phyloP scores from a whole-genome alignment of 2,113 vertebrate genomes.

The Melanerpes aurifrons region DNA sequence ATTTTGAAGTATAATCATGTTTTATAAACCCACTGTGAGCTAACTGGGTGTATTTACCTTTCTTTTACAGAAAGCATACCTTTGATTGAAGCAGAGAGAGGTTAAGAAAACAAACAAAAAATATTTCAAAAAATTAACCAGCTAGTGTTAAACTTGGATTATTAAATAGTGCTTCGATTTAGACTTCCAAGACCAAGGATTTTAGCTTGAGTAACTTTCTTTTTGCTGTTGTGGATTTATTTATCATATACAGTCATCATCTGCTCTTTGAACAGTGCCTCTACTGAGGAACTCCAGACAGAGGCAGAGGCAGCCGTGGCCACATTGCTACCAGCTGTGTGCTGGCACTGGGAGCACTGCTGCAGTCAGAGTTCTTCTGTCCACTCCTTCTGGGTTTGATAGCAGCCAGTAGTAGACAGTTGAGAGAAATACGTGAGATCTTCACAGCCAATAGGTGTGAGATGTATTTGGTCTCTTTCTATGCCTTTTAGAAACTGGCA shows the following conservation, averaged over 20 bases:
- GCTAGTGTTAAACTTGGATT: not conserved
- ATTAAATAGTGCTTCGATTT: not conserved
- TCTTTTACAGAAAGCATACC: not conserved
- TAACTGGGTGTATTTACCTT: not conserved
- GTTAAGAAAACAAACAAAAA: not conserved
- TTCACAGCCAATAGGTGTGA: not conserved
- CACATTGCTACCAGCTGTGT: fast-evolving
- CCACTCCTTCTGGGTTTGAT: fast-evolving
- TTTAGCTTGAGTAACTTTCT: not conserved
- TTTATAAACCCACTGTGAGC: not conserved
- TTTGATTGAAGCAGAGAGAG: not conserved
- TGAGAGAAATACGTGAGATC: not conserved
- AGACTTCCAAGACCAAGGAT: not conserved
- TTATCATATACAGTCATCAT: not conserved
- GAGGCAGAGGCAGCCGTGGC: not conserved
- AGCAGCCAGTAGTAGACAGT: fast-evolving
- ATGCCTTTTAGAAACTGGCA: not conserved
- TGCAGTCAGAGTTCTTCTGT: not conserved
- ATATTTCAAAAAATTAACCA: not conserved
- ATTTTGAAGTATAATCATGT: not conserved
- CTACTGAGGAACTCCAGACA: not conserved
- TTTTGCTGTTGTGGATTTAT: not conserved
- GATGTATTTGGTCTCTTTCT: not conserved
- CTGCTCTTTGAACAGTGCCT: not conserved
- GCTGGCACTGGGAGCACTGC: fast-evolving